Base-by-base conservation (phyloP, 2,113 vertebrate genomes). In the Tursiops truncatus region DNA sequence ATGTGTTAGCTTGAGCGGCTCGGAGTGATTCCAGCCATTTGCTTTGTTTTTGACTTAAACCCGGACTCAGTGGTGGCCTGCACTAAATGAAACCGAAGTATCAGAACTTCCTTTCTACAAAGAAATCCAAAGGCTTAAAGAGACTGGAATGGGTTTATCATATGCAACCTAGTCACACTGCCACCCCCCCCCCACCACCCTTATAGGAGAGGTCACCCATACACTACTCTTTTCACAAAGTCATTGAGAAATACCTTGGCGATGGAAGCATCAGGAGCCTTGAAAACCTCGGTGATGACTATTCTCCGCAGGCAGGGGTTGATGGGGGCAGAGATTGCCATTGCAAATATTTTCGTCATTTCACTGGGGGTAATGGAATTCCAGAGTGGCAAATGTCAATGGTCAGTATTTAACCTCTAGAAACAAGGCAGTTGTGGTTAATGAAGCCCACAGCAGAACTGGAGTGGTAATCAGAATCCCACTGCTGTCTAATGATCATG, bases 1-100 rank as follows among this genome's bases (percentile, higher is more conserved):
- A 79, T 79, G 47, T 12, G 79, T 81, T 85, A 67, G 60, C 36
- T 85, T 36, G 58, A 76, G 44, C 13, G 18, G 9, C 76, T 93
- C 7, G 0, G n/a, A 28, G 8, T 20, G 68, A 63, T 15, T 62
- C 83, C 50, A 79, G 23, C 23, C 63, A 17, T 81, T 68, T 50
- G 8, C 68, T 89, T 74, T 89, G 28, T 53, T 68, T 89, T 62
- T 73, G 17, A 90, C 50, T 96, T 90, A 79, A 93, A 65, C 33
- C n/a, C 79, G 82, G 41, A 80, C 31, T 71, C 53, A n/a, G 0
- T 36, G 67, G 62, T 79, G 56, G 20, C 56, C 60, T 71, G 44
- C 18, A 41, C 26, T 36, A 28, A 38, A 76, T 62, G 44, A 83
- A 92, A 73, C 31, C 14, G 74, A 73, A 31, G 36, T 62, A 18